Evolutionary conservation across 2,113 vertebrate genomes (phyloP).

Genomic region (Puffinus mauretanicus): DNA sequence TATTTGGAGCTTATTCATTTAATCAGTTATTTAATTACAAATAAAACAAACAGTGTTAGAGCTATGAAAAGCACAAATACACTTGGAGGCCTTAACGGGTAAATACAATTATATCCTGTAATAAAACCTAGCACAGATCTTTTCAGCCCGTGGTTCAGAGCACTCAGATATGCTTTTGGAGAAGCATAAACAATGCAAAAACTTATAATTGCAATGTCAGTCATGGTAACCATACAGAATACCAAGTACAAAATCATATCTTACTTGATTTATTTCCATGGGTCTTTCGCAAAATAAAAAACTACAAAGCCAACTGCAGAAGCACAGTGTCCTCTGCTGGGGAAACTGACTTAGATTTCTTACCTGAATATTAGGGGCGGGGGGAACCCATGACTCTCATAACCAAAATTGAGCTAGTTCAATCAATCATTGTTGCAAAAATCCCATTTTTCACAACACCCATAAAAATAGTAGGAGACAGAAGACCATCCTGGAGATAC

Average conservation of each 20-base stretch:
- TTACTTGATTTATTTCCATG: conserved; percentile 50
- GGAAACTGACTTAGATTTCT: background rate
- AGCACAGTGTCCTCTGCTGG: conserved; percentile 73
- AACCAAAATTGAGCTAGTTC: background rate
- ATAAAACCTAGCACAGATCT: conserved; percentile 56
- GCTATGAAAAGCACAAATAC: conserved; percentile 1
- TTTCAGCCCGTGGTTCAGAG: conserved; percentile 53
- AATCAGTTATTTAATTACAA: conserved; percentile 67
- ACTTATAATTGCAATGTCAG: conserved; percentile 78
- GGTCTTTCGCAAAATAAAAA: conserved; percentile 5
- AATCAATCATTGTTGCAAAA: background rate
- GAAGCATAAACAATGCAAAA: conserved; percentile 78
- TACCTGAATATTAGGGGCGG: background rate
- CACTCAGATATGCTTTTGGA: conserved; percentile 59
- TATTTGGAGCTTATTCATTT: conserved; percentile 36
- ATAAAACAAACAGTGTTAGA: conserved; percentile 31
- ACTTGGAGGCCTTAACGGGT: conserved; percentile 30
- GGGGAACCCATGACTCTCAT: background rate
- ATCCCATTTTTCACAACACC: background rate
- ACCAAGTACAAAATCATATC: conserved; percentile 69
- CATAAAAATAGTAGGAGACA: background rate
- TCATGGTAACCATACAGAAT: conserved; percentile 73
- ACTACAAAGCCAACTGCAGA: conserved; percentile 12
- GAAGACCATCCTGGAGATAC: conserved; percentile 27
- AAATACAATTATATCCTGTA: conserved; percentile 64